These are phyloP conservation scores for Phrynocephalus forsythii DNA, from an alignment of 2,797 vertebrate genomes.

Conservation along the genomic window DNA sequence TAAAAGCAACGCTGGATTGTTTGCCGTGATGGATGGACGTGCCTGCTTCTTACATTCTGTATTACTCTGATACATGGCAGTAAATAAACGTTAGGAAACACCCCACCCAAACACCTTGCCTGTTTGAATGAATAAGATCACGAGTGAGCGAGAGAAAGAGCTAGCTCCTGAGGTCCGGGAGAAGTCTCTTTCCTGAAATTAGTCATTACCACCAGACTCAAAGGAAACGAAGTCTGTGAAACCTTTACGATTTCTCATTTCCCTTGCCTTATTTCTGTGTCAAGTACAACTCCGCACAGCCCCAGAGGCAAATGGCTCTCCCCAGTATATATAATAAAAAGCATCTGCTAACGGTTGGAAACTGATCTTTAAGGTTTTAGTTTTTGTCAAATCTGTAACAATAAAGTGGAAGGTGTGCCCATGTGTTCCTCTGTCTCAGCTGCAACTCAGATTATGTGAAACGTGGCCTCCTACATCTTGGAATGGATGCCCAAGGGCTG, in stretches of 20 bases:
- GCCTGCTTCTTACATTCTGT: slow-evolving; percentile 40
- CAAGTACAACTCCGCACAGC: background rate
- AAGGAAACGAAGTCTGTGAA: background rate
- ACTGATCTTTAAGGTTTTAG: background rate
- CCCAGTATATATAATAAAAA: background rate
- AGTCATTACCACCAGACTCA: background rate
- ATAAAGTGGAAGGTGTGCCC: background rate
- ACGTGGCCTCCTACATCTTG: background rate
- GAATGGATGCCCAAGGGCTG: background rate
- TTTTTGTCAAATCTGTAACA: background rate
- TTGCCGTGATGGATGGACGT: slow-evolving; percentile 36
- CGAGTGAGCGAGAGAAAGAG: too few relatives aligned
- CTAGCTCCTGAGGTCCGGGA: too few relatives aligned
- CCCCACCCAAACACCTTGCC: background rate
- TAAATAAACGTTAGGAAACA: slow-evolving; percentile 43
- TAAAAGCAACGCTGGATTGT: slow-evolving; percentile 27
- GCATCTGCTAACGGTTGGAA: background rate
- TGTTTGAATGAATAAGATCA: slow-evolving; percentile 33
- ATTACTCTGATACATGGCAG: slow-evolving; percentile 52
- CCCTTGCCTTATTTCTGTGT: background rate
- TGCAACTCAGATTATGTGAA: background rate
- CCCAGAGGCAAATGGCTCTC: background rate
- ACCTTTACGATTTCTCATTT: background rate
- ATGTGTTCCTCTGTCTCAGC: background rate
- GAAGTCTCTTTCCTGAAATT: background rate